These are phyloP conservation scores for Branchipolynoe longqiensis DNA, from an alignment of 2,888 invertebrate species.

Conservation along the genomic window DNA sequence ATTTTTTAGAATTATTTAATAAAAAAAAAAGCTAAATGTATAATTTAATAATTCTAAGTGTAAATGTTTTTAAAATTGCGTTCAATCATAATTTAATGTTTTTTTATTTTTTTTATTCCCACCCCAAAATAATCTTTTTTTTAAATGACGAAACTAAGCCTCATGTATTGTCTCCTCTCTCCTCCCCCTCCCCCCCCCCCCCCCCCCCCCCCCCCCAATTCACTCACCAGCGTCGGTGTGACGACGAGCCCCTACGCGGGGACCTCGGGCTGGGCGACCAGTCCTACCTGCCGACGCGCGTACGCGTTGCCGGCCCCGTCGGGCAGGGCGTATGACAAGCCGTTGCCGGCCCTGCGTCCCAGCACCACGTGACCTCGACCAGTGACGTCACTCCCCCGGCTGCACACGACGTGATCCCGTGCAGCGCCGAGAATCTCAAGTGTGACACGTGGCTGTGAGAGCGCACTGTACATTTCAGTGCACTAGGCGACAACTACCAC, in stretches of 20 bases:
- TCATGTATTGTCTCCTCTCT: not conserved
- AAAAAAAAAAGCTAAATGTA: no score
- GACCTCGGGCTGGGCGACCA: slow-evolving; percentile 43
- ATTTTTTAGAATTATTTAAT: no score
- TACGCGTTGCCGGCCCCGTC: slow-evolving; percentile 6
- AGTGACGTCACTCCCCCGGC: not conserved
- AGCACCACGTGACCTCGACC: no score
- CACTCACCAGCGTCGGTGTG: slow-evolving; percentile 32
- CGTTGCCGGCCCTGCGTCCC: not conserved
- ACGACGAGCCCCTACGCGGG: slow-evolving; percentile 28
- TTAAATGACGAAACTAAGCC: no score
- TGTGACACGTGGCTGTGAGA: slow-evolving; percentile 53
- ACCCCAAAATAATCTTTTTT: no score
- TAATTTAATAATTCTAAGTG: no score
- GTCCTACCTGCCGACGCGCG: slow-evolving; percentile 37
- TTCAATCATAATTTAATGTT: no score
- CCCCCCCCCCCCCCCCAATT: no score
- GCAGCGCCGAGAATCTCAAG: slow-evolving; percentile 8
- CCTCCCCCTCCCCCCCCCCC: no score
- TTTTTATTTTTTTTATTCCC: no score
- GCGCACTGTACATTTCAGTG: slow-evolving; percentile 44
- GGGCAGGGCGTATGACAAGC: slow-evolving; percentile 40
- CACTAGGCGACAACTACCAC: no score
- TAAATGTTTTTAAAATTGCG: no score
- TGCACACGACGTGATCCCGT: slow-evolving; percentile 2